Evolutionary conservation across 2,888 invertebrate genomes (phyloP), one percentile per base, ranked within the genome.

Genomic region (Dryobota labecula): DNA sequence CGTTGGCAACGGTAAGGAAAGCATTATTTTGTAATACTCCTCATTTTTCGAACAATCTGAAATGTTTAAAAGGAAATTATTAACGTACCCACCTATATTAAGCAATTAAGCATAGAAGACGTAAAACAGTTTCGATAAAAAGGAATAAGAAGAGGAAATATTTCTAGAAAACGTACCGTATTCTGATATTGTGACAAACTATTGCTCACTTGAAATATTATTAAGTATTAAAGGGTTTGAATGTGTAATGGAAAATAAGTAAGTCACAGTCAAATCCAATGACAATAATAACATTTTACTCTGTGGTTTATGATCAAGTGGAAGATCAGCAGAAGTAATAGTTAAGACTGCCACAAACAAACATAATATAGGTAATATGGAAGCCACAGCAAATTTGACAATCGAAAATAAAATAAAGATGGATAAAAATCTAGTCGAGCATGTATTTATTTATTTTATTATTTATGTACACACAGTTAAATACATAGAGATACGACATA

Each of bases 1-100:
- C 84, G 87, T 20, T 70, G 85, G 60, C 91, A 91, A 2, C 78
- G 76, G 45, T 82, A 84, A 15, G 79, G 68, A 0, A 76, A 67
- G 68, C 91, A 91, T 73, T 87, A n/a, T n/a, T n/a, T n/a, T 86
- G 61, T 87, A 84, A 75, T 89, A 91, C 11, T 57, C 56, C 56
- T 91, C 91, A 38, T 90, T 86, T 27, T 67, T 41, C 0, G 89
- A 86, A 51, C 91, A 88, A 57, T 83, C 85, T 89, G 76, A 7
- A 83, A 60, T 62, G 1, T 33, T 15, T 24, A 47, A 53, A n/a
- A 56, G 24, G 11, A 38, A 54, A 15, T 24, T 53, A 66, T 11
- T 20, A 15, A 45, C 9, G 2, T n/a, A n/a, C 7, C 18, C 2
- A 49, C 13, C n/a, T n/a, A n/a, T n/a, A n/a, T n/a, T 20, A 27